phyloP scores from a whole-genome alignment of 2,113 vertebrate species.

The Petrocephalus microphthalmus region DNA sequence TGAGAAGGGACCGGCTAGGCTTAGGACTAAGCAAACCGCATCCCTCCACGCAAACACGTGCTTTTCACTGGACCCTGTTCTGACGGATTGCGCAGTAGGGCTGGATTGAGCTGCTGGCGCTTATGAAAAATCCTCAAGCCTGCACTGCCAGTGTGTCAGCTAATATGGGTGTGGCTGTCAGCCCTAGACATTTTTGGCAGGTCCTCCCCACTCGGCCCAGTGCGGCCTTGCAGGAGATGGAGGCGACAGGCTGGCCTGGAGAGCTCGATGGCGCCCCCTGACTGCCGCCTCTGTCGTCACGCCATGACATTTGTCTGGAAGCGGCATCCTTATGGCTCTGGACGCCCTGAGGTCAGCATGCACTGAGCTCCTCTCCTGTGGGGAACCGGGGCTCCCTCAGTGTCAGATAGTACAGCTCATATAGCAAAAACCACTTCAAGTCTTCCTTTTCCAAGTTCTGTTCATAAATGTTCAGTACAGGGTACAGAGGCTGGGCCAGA shows the following conservation, averaged over 20 bases:
- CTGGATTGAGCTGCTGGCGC: neutral
- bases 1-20: neutral
- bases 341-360: neutral
- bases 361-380: neutral
- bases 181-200: conserved; percentile 31
- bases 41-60: neutral
- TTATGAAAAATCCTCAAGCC: conserved; percentile 25
- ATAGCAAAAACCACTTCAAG: neutral
- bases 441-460: neutral
- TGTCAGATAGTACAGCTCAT: neutral
- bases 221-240: neutral
- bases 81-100: neutral
- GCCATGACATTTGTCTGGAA: neutral
- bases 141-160: conserved; percentile 19
- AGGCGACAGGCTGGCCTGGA: neutral
- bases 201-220: neutral
- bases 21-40: neutral
- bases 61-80: neutral
- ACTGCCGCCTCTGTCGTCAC: neutral
- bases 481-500: conserved; percentile 27
- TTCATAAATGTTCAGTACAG: neutral
- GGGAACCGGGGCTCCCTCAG: neutral
- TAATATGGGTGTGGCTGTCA: conserved; percentile 24
- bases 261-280: neutral
- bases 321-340: neutral